A percentile compares a stretch with the other conserved stretches of the same genome.
phyloP scores from a whole-genome alignment of 2,113 vertebrate genomes.

The Grus americana region DNA sequence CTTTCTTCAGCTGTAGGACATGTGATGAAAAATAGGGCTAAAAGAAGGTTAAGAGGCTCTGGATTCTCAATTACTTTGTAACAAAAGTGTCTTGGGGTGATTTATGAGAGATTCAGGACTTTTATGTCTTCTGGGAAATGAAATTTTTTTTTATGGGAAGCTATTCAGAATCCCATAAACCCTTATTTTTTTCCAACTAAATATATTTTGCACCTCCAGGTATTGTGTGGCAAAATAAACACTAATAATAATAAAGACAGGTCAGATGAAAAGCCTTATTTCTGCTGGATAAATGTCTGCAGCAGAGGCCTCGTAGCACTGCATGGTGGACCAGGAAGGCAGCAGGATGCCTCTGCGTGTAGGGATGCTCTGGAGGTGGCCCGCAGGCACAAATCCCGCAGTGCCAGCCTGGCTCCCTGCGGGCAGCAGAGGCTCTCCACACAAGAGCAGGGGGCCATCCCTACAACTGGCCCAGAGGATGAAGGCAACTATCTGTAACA shows the following conservation, averaged over 20 bases:
- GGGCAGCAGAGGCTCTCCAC: not conserved
- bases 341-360: not conserved
- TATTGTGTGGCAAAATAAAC: not conserved
- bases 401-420: not conserved
- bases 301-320: not conserved
- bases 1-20: not conserved
- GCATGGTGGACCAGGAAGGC: not conserved
- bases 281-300: not conserved
- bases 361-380: not conserved
- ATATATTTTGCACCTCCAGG: not conserved
- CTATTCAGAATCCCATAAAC: not conserved
- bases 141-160: not conserved
- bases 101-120: conserved; percentile 32
- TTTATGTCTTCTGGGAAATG: conserved; percentile 37
- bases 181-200: not conserved
- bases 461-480: not conserved
- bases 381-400: fast-evolving
- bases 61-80: conserved; percentile 48
- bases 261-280: not conserved
- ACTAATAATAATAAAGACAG: not conserved
- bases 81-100: conserved; percentile 50
- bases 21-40: conserved; percentile 38
- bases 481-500: not conserved
- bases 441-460: not conserved
- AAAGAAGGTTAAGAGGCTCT: conserved; percentile 55